phyloP scores from a whole-genome alignment of 2,797 vertebrate genomes.

The Prionace glauca region DNA sequence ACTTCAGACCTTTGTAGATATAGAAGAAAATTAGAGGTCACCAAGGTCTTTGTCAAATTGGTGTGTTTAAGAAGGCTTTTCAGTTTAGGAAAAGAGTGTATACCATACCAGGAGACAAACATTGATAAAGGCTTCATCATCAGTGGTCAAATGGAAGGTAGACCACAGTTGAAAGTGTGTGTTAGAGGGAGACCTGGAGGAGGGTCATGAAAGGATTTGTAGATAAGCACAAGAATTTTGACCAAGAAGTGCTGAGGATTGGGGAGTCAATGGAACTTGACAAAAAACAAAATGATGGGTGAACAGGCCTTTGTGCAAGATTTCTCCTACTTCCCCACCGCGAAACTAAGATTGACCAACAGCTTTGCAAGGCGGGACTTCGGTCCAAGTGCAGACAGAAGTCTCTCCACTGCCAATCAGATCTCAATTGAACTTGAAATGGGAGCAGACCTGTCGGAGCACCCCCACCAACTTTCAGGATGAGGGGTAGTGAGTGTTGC shows the following conservation, averaged over 20 bases:
- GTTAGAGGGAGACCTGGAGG: too few relatives aligned
- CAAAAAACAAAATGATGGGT: not conserved
- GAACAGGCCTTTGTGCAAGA: not conserved
- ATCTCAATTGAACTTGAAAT: too few relatives aligned
- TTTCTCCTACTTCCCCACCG: too few relatives aligned
- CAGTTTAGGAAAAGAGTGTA: not conserved
- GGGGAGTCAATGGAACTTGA: not conserved
- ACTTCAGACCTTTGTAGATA: not conserved
- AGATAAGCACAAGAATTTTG: not conserved
- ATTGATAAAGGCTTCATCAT: not conserved
- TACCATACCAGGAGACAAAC: not conserved
- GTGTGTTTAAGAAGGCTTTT: not conserved
- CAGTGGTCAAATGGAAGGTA: not conserved
- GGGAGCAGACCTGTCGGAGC: too few relatives aligned
- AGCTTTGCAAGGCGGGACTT: too few relatives aligned
- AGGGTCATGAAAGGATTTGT: not conserved
- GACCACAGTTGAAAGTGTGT: not conserved
- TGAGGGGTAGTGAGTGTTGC: too few relatives aligned
- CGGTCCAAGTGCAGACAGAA: too few relatives aligned
- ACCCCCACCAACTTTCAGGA: too few relatives aligned
- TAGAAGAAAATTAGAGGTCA: not conserved
- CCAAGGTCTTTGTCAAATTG: not conserved
- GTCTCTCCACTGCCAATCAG: too few relatives aligned
- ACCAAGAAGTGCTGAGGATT: not conserved
- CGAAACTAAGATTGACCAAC: too few relatives aligned